These are phyloP conservation scores for Tragelaphus buxtoni DNA, from an alignment of 2,113 vertebrate species.

Conservation along the genomic window DNA sequence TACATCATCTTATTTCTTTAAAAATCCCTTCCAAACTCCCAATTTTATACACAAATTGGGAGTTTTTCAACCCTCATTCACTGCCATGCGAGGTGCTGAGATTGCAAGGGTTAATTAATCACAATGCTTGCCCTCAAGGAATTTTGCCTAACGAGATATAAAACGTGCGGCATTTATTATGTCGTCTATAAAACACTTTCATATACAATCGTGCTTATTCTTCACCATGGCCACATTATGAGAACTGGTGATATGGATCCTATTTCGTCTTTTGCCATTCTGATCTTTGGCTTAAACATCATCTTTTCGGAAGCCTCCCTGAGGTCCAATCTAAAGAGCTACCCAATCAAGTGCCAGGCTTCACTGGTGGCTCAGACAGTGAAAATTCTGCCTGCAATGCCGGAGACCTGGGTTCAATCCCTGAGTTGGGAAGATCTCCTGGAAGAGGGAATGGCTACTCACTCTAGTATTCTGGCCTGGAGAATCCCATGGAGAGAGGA, in stretches of 20 bases:
- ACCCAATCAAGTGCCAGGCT: not conserved
- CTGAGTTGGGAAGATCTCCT: not conserved
- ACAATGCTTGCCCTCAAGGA: not conserved
- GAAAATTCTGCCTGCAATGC: not conserved
- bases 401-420: not conserved
- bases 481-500: not conserved
- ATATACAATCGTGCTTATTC: not conserved
- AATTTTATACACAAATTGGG: not conserved
- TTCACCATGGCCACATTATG: not conserved
- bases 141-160: not conserved
- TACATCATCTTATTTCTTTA: not conserved
- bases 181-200: not conserved
- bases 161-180: not conserved
- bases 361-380: not conserved
- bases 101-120: constrained; percentile 20
- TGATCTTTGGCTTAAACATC: not conserved
- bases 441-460: not conserved
- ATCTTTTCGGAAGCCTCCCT: not conserved
- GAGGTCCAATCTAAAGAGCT: not conserved
- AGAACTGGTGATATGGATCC: not conserved
- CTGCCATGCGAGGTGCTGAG: not conserved
- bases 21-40: constrained; percentile 4
- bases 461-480: not conserved
- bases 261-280: not conserved
- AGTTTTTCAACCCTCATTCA: not conserved